Percentiles rank a stretch among this genome's conserved stretches.
These are phyloP conservation scores for Drosophila emarginata DNA, from an alignment of 2,888 invertebrate species.

Conservation along the genomic window DNA sequence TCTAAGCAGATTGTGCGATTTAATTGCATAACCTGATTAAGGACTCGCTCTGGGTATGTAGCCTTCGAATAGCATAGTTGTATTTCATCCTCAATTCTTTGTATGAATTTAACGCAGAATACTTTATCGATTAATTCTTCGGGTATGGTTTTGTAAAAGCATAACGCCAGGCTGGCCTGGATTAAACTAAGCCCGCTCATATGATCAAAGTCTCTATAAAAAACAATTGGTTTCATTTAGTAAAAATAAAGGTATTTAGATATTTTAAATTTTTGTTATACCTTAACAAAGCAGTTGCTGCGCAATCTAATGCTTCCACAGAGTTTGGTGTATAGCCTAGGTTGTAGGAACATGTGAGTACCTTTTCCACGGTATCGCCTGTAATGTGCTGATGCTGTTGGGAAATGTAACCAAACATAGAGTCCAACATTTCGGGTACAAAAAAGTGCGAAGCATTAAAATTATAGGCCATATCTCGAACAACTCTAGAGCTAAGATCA, in stretches of 20 bases:
- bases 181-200: slow-evolving; percentile 84
- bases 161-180: slow-evolving; percentile 84
- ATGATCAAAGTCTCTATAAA: slow-evolving; percentile 84
- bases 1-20: slow-evolving; percentile 87
- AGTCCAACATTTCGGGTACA: slow-evolving; percentile 83
- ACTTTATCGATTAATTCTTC: slow-evolving; percentile 84
- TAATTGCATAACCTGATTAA: slow-evolving; percentile 85
- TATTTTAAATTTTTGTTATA: slow-evolving; percentile 44
- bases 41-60: slow-evolving; percentile 84
- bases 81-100: slow-evolving; percentile 85
- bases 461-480: slow-evolving; percentile 83
- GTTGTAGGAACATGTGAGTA: slow-evolving; percentile 83
- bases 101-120: slow-evolving; percentile 85
- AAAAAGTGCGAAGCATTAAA: slow-evolving; percentile 81
- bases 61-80: slow-evolving; percentile 84
- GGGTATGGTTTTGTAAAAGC: slow-evolving; percentile 84
- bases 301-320: slow-evolving; percentile 80
- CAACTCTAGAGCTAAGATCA: slow-evolving; percentile 82
- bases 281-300: slow-evolving; percentile 83
- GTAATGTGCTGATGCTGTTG: slow-evolving; percentile 82
- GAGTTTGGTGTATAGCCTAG: slow-evolving; percentile 83
- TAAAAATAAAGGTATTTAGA: no score
- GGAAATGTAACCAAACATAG: slow-evolving; percentile 83
- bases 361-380: slow-evolving; percentile 84
- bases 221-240: neutral